phyloP scores from a whole-genome alignment of 2,888 invertebrate species.

The Hetaerina titia region DNA sequence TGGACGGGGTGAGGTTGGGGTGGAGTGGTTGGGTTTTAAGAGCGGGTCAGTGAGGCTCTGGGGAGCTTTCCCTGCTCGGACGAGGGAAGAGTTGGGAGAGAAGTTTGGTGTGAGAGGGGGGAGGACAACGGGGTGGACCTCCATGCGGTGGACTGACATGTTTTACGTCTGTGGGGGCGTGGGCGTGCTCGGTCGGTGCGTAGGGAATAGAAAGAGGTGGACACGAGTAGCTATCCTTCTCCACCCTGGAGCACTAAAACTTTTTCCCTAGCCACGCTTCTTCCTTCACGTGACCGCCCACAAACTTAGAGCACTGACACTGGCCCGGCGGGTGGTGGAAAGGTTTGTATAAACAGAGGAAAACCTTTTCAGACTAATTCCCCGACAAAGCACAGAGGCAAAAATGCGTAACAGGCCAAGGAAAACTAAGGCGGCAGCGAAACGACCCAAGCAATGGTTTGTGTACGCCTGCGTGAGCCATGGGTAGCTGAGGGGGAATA shows the following conservation, averaged over 20 bases:
- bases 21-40: neutral
- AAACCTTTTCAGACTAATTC: slow-evolving; percentile 37
- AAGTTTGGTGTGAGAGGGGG: neutral
- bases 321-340: slow-evolving; percentile 54
- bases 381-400: slow-evolving; percentile 47
- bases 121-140: neutral
- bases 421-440: neutral
- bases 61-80: neutral
- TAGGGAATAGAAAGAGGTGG: slow-evolving; percentile 51
- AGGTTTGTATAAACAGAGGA: slow-evolving; percentile 54
- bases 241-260: slow-evolving; percentile 17
- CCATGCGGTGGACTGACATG: slow-evolving; percentile 47
- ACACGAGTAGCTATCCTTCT: slow-evolving; percentile 13
- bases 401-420: slow-evolving; percentile 28
- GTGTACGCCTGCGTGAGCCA: neutral
- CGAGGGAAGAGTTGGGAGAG: neutral
- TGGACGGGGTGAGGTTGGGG: neutral
- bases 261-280: slow-evolving; percentile 52
- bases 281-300: slow-evolving; percentile 57
- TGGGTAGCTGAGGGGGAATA: neutral
- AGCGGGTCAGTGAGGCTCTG: neutral
- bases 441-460: neutral
- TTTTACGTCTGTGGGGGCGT: slow-evolving; percentile 57
- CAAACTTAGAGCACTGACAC: slow-evolving; percentile 62
- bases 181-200: slow-evolving; percentile 48